Conservation (phyloP, 2,113 vertebrate genomes). For the Indicator indicator region DNA sequence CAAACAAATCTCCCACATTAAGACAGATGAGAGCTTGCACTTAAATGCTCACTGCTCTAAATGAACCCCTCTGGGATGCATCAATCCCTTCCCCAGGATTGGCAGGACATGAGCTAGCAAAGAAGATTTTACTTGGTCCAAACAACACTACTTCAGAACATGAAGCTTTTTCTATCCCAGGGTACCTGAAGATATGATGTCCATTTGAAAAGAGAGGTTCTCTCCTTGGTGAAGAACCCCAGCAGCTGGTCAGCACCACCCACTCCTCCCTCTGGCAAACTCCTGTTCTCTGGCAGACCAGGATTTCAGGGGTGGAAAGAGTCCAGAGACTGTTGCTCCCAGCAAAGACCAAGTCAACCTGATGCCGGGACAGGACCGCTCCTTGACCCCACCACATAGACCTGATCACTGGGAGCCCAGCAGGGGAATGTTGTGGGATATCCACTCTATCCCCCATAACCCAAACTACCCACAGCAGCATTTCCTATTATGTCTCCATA, state of each 20-base stretch:
- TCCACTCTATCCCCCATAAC: slow-evolving; percentile 55
- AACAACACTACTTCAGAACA: neutral
- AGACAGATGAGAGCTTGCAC: neutral
- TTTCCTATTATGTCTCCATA: slow-evolving; percentile 80
- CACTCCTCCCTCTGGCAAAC: neutral
- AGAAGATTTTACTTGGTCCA: neutral
- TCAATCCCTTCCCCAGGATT: neutral
- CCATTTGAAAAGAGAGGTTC: neutral
- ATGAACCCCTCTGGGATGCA: neutral
- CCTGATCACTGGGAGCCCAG: neutral
- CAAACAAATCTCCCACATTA: neutral
- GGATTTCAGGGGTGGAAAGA: neutral
- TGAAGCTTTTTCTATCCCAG: neutral
- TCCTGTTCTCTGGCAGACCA: neutral
- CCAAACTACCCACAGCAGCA: slow-evolving; percentile 68
- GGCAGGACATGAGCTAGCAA: neutral
- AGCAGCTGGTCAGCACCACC: neutral
- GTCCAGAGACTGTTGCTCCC: neutral
- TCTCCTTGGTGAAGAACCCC: neutral
- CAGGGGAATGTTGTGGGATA: slow-evolving; percentile 29
- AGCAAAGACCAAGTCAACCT: neutral
- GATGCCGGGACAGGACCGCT: neutral
- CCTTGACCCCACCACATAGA: neutral
- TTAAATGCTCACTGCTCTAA: neutral
- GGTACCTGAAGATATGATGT: rapidly evolving